Conservation (phyloP, 2,113 vertebrate genomes). For the Nicator chloris region DNA sequence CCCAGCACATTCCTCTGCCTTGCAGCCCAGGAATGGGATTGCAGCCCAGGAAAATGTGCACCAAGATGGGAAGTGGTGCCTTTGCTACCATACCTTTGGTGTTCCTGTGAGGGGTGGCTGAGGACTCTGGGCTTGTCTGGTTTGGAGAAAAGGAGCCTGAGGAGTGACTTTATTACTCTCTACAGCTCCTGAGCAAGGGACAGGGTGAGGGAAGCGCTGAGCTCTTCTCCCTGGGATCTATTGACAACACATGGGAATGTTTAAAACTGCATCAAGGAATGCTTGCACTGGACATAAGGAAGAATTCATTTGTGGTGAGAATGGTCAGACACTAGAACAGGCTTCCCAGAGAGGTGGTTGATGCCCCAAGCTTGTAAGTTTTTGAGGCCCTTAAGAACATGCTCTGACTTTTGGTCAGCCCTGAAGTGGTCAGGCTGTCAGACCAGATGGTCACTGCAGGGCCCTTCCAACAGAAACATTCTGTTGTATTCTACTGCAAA, state of each 20-base stretch:
- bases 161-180: neutral
- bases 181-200: neutral
- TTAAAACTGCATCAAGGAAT: neutral
- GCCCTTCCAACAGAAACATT: neutral
- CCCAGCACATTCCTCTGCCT: neutral
- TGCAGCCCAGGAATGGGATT: neutral
- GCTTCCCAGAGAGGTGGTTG: neutral
- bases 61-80: neutral
- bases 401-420: neutral
- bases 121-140: neutral
- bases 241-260: neutral
- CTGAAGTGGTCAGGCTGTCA: neutral
- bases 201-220: neutral
- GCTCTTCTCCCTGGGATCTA: neutral
- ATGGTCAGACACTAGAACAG: neutral
- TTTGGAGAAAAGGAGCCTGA: neutral
- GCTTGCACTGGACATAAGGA: neutral
- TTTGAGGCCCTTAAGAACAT: neutral
- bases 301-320: neutral
- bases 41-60: neutral
- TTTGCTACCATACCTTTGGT: neutral
- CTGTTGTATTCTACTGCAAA: neutral
- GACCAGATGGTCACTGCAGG: neutral
- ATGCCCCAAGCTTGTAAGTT: neutral
- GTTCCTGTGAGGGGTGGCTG: neutral